Percentiles rank a stretch among this genome's conserved stretches.
phyloP scores from a whole-genome alignment of 2,797 vertebrate genomes.

The Coluber constrictor region DNA sequence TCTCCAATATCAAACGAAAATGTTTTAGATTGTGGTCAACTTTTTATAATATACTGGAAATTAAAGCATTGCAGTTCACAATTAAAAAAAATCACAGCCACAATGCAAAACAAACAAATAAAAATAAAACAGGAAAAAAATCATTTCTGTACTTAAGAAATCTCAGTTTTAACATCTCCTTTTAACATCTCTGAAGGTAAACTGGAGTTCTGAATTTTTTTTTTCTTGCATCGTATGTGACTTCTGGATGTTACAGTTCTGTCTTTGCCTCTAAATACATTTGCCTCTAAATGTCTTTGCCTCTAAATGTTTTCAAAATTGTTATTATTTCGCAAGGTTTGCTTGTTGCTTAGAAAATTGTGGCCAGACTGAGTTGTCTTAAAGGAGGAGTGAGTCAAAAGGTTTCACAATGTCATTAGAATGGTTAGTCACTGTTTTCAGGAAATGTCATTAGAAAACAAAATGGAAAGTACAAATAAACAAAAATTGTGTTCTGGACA shows the following conservation, averaged over 20 bases:
- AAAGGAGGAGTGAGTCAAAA: constrained; percentile 6
- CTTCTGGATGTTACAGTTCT: not conserved
- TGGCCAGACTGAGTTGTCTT: constrained; percentile 22
- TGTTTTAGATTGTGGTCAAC: not conserved
- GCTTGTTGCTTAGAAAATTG: constrained; percentile 50
- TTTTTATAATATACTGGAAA: not conserved
- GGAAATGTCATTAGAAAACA: constrained; percentile 30
- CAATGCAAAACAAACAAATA: not conserved
- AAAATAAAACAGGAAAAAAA: too few relatives aligned
- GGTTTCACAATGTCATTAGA: constrained; percentile 19
- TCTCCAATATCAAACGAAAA: not conserved
- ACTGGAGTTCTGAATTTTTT: not conserved
- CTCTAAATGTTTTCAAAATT: not conserved
- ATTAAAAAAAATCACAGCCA: not conserved
- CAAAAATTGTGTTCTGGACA: not conserved
- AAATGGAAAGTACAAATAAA: not conserved
- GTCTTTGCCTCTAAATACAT: not conserved
- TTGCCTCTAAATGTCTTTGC: not conserved
- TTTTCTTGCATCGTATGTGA: not conserved
- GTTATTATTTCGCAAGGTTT: not conserved
- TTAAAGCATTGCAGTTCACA: not conserved
- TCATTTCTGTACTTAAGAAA: not conserved
- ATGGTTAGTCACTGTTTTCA: constrained; percentile 28
- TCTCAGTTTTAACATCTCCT: not conserved
- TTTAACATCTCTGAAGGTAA: not conserved